A percentile compares a stretch with the other conserved stretches of the same genome.
phyloP scores from a whole-genome alignment of 1,140 invertebrate genomes.

The Lanistes nyassanus region DNA sequence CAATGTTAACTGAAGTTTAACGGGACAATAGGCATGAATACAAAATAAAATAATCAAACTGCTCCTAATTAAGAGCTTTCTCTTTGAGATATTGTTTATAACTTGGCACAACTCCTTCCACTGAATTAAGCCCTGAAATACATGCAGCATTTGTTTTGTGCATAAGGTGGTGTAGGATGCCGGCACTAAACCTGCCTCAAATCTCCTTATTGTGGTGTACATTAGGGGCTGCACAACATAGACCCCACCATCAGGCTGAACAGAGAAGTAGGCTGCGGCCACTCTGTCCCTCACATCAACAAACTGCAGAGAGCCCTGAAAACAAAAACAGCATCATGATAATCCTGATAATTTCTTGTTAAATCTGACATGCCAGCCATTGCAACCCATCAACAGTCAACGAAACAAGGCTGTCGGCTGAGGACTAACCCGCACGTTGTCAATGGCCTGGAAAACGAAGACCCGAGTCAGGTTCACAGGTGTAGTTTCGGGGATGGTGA shows the following conservation, averaged over 20 bases:
- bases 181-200: constrained; percentile 17
- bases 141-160: too few species aligned
- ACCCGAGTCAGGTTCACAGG: constrained; percentile 19
- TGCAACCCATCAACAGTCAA: not conserved
- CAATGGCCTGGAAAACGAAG: constrained; percentile 25
- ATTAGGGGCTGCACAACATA: constrained; percentile 4
- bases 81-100: too few species aligned
- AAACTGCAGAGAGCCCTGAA: constrained; percentile 21
- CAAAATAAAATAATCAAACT: too few species aligned
- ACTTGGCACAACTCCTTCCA: too few species aligned
- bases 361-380: too few species aligned
- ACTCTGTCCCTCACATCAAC: constrained; percentile 12
- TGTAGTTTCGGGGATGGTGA: constrained; percentile 26
- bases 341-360: not conserved
- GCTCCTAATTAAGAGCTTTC: too few species aligned
- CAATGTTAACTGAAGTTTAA: too few species aligned
- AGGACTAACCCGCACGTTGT: constrained; percentile 29
- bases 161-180: not conserved
- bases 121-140: too few species aligned
- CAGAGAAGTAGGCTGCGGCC: constrained; percentile 27
- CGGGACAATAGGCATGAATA: too few species aligned
- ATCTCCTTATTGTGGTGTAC: constrained; percentile 11
- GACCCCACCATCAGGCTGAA: constrained; percentile 12
- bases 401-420: not conserved
- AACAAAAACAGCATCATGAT: not conserved